Evolutionary conservation across 2,888 invertebrate species (phyloP).

Genomic region (Autographa gamma): DNA sequence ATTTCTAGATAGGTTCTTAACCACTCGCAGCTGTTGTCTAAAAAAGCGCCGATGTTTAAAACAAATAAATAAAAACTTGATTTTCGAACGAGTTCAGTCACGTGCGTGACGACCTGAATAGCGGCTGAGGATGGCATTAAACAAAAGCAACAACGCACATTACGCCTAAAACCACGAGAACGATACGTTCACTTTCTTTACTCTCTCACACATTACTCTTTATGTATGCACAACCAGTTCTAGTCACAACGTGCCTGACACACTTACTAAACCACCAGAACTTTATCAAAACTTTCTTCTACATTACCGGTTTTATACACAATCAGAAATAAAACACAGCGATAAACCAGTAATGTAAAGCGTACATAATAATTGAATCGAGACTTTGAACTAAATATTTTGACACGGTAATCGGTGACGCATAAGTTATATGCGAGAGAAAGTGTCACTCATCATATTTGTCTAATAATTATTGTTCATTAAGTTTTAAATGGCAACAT

Average conservation of each 20-base stretch:
- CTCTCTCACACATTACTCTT: conserved; percentile 64
- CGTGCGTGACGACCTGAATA: conserved; percentile 40
- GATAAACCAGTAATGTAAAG: conserved; percentile 49
- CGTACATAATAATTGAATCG: conserved; percentile 15
- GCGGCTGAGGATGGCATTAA: conserved; percentile 45
- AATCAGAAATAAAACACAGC: not conserved
- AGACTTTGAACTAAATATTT: conserved; percentile 32
- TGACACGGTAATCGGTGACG: conserved; percentile 59
- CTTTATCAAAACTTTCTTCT: conserved; percentile 33
- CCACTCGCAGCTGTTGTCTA: not conserved
- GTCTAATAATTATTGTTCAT: conserved; percentile 36
- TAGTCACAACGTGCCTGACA: conserved; percentile 68
- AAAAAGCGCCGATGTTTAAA: not conserved
- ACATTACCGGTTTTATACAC: conserved; percentile 57
- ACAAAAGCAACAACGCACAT: conserved; percentile 54
- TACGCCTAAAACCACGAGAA: conserved; percentile 58
- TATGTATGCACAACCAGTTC: conserved; percentile 76
- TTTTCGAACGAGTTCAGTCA: conserved; percentile 7
- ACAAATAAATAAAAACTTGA: not conserved
- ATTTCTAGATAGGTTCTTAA: no score
- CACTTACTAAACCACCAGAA: conserved; percentile 56
- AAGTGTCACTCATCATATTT: conserved; percentile 69
- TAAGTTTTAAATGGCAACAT: conserved; percentile 30
- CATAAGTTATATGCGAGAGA: conserved; percentile 63
- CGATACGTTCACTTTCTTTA: conserved; percentile 77